These are phyloP conservation scores for Raja brachyura DNA, from an alignment of 2,113 vertebrate species.

Conservation along the genomic window DNA sequence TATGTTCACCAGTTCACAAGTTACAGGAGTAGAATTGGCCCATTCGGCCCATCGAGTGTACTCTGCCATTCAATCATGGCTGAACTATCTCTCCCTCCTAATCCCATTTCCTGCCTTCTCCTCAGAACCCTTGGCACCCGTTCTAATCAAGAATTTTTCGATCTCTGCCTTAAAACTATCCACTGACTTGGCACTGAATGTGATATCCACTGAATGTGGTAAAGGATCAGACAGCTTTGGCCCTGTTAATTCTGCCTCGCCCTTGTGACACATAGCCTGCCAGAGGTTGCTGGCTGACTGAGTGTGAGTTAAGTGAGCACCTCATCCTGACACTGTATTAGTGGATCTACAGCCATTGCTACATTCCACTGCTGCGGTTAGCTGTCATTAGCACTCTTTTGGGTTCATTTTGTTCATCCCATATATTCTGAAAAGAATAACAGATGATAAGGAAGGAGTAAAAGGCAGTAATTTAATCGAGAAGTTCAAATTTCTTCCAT, in stretches of 20 bases:
- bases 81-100: too few relatives aligned
- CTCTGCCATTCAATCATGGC: too few relatives aligned
- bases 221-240: background rate
- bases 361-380: background rate
- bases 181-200: too few relatives aligned
- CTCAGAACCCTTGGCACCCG: too few relatives aligned
- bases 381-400: background rate
- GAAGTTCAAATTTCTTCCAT: conserved; percentile 15
- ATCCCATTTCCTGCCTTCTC: too few relatives aligned
- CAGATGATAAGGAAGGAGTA: conserved; percentile 21
- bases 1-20: too few relatives aligned
- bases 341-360: background rate
- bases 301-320: background rate
- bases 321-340: background rate
- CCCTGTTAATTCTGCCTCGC: background rate
- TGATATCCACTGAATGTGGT: too few relatives aligned
- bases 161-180: too few relatives aligned
- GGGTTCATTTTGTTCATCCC: background rate
- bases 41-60: too few relatives aligned
- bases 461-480: conserved; percentile 34
- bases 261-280: background rate
- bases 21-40: too few relatives aligned
- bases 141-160: too few relatives aligned
- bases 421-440: background rate
- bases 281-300: background rate